Percentiles rank a stretch among this genome's conserved stretches.
phyloP scores from a whole-genome alignment of 2,113 vertebrate species.

The Bungarus multicinctus region DNA sequence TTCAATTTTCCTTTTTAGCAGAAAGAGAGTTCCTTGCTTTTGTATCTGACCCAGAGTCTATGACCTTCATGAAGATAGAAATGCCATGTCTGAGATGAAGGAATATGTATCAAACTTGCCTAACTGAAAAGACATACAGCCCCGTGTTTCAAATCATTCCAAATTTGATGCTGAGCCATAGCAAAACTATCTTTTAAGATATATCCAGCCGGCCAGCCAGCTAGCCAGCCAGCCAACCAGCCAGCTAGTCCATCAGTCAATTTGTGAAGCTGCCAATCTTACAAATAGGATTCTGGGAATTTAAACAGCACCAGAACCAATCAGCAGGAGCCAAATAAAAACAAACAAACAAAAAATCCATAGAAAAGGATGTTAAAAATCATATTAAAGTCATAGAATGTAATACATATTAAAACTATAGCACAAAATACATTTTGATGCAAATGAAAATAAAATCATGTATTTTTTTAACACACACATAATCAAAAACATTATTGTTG shows the following conservation, averaged over 20 bases:
- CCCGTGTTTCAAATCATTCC: not conserved
- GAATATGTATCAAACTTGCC: not conserved
- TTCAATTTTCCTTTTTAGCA: not conserved
- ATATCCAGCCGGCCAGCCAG: not conserved
- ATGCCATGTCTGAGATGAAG: not conserved
- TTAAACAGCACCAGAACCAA: not conserved
- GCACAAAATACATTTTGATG: not conserved
- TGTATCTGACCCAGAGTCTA: not conserved
- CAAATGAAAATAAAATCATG: not conserved
- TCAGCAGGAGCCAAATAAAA: not conserved
- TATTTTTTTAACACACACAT: not conserved
- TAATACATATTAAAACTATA: not conserved
- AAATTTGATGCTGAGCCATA: not conserved
- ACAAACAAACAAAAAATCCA: not conserved
- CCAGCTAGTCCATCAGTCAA: not conserved
- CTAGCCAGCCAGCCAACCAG: not conserved
- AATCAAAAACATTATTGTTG: not conserved
- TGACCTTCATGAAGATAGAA: not conserved
- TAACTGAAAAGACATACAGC: not conserved
- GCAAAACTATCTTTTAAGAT: not conserved
- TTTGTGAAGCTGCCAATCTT: not conserved
- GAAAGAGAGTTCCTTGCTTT: not conserved
- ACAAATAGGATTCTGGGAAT: not conserved
- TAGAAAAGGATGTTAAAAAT: not conserved
- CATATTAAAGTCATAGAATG: not conserved